Conservation (phyloP, 2,797 vertebrate genomes). For the Sebastes kiyomatsui region DNA sequence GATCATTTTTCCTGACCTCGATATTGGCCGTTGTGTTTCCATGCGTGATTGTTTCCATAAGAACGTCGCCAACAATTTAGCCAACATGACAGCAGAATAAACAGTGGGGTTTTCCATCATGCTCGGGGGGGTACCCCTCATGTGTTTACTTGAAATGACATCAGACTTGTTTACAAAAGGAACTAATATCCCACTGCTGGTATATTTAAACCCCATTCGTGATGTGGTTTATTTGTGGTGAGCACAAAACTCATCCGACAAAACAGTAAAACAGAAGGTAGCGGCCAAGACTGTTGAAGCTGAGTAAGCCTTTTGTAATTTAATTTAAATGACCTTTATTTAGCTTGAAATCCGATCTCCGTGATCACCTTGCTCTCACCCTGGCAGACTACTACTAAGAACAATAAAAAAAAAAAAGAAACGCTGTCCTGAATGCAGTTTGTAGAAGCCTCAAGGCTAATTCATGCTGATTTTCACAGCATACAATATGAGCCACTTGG, state of each 20-base stretch:
- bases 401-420: not conserved
- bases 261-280: not conserved
- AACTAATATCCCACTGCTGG: not conserved
- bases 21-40: too few species aligned
- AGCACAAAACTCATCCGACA: not conserved
- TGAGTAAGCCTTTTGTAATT: not conserved
- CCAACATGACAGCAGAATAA: too few species aligned
- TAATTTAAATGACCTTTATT: slow-evolving; percentile 30
- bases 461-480: slow-evolving; percentile 34
- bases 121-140: too few species aligned
- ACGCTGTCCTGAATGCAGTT: slow-evolving; percentile 18
- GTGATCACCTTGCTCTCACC: not conserved
- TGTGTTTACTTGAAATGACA: not conserved
- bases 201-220: not conserved
- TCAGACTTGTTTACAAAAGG: not conserved
- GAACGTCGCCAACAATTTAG: not conserved
- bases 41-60: not conserved
- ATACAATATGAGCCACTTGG: slow-evolving; percentile 8
- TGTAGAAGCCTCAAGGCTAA: slow-evolving; percentile 9
- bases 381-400: not conserved
- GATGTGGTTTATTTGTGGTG: not conserved
- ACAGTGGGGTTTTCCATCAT: too few species aligned
- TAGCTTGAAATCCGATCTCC: slow-evolving; percentile 15
- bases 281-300: not conserved
- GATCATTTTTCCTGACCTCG: too few species aligned